These are phyloP conservation scores for Rynchops niger DNA, from an alignment of 2,113 vertebrate genomes.

Conservation along the genomic window DNA sequence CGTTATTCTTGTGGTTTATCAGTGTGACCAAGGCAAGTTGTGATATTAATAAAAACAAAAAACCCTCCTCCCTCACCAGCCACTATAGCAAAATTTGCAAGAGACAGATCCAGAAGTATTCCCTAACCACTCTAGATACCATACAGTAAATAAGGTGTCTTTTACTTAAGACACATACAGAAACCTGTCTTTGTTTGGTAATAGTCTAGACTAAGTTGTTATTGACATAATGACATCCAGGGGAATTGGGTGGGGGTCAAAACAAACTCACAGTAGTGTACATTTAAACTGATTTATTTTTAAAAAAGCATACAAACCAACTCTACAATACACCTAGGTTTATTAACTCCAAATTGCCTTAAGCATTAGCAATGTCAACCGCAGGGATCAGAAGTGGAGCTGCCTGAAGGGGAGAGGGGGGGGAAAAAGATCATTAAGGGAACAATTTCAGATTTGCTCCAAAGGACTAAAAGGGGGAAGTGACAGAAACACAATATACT, in stretches of 20 bases:
- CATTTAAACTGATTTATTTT: background rate
- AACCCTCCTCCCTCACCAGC: background rate
- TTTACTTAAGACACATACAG: background rate
- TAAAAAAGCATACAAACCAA: accelerated
- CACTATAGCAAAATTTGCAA: background rate
- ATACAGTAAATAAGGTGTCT: background rate
- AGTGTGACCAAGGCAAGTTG: background rate
- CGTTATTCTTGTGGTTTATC: background rate
- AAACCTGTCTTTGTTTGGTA: background rate
- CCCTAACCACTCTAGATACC: background rate
- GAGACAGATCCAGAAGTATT: background rate
- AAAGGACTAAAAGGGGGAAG: background rate
- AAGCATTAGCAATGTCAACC: background rate
- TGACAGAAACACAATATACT: background rate
- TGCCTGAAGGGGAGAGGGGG: background rate
- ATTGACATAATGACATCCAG: background rate
- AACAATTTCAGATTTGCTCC: background rate
- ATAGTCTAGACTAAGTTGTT: background rate
- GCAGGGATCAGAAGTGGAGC: background rate
- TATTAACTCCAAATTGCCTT: background rate
- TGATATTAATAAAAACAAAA: background rate
- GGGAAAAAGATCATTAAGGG: background rate
- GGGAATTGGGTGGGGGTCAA: background rate
- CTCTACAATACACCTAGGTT: background rate
- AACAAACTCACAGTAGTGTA: background rate